Evolutionary conservation across 2,888 invertebrate genomes (phyloP), one percentile per base, ranked within the genome.

Genomic region (Venusia cambrica): DNA sequence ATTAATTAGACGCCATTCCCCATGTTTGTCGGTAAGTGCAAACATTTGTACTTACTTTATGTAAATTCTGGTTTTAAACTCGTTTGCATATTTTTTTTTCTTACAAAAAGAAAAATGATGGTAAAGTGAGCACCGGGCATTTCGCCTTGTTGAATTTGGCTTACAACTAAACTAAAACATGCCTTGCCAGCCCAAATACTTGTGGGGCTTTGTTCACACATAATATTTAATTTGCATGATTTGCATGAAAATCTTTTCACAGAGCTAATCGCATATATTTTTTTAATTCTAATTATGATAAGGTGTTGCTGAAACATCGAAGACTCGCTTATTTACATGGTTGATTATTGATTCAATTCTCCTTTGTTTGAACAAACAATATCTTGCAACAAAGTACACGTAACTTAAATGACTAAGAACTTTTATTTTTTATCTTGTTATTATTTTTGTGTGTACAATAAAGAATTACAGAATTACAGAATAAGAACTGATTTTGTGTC

Each of bases 11-110:
- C 67, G 73, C 40, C 72, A 74, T 62, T 59, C 74, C 33, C 56
- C 73, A 54, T 75, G 76, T 73, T 63, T 74, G 68, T 62, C 77
- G 83, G 85, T 84, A 77, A 85, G 85, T 79, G 70, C 69, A 65
- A 67, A 71, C 62, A 52, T 53, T 52, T 46, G 45, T 52, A 57
- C 56, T 47, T 42, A 35, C 14, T 19, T 19, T 32, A 22, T 37
- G 39, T 35, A 45, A 40, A 46, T 41, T 42, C 18, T 46, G 51
- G 38, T 26, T 27, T 4, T 21, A 5, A 20, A 36, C 21, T 29
- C 5, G n/a, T n/a, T n/a, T n/a, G n/a, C n/a, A n/a, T n/a, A n/a
- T n/a, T n/a, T n/a, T n/a, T n/a, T n/a, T n/a, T n/a, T n/a, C n/a
- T n/a, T n/a, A n/a, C n/a, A n/a, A n/a, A n/a, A n/a, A n/a, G n/a